A percentile compares a stretch with the other conserved stretches of the same genome.
These are phyloP conservation scores for Planococcus citri DNA, from an alignment of 1,140 invertebrate species.

Conservation along the genomic window DNA sequence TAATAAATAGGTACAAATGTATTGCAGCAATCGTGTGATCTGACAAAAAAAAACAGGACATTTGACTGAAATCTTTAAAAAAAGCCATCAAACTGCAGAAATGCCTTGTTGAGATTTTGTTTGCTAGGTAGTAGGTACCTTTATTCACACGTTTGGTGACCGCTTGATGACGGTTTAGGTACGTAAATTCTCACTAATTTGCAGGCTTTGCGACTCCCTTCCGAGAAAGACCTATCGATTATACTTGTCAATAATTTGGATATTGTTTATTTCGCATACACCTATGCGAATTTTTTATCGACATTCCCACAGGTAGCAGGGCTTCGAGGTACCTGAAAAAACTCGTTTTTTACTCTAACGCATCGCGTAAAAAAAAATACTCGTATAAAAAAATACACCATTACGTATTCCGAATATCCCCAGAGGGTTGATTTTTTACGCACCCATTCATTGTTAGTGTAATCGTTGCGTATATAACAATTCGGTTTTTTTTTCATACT, in stretches of 20 bases:
- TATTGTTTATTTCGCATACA: background rate
- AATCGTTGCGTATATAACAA: background rate
- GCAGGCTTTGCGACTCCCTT: background rate
- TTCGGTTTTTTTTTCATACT: background rate
- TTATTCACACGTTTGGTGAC: background rate
- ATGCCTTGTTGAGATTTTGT: no score
- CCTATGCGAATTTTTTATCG: background rate
- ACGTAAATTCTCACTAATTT: background rate
- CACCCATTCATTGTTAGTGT: conserved; percentile 6
- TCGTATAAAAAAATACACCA: background rate
- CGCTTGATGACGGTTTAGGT: no score
- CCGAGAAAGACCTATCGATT: background rate
- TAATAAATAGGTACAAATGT: no score
- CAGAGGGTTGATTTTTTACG: conserved; percentile 11
- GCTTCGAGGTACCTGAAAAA: background rate
- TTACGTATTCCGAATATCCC: background rate
- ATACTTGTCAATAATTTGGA: background rate
- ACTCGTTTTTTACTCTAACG: background rate
- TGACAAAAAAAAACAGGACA: no score
- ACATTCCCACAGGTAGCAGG: conserved; percentile 10
- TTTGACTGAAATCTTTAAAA: no score
- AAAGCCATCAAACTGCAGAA: no score
- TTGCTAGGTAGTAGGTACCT: no score
- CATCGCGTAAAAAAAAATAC: background rate
- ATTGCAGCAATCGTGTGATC: no score